Evolutionary conservation across 2,113 vertebrate genomes (phyloP).

Genomic region (Lagopus leucura): DNA sequence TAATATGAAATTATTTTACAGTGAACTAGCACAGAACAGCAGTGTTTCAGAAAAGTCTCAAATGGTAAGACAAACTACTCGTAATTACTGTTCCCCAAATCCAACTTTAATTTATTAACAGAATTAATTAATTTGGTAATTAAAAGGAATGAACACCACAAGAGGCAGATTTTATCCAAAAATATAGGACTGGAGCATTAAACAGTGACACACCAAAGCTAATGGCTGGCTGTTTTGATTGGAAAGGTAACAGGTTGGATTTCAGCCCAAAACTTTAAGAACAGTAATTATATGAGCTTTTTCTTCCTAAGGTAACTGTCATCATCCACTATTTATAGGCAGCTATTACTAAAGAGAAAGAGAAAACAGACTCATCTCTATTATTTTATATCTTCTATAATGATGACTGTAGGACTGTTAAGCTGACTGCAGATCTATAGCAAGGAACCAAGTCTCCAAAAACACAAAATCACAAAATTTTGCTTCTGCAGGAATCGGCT

Average conservation of each 20-base stretch:
- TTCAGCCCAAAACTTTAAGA: neutral
- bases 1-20: neutral
- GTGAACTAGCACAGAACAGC: neutral
- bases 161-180: neutral
- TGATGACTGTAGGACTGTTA: neutral
- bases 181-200: neutral
- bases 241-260: neutral
- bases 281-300: neutral
- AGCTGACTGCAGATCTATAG: neutral
- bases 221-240: neutral
- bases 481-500: neutral
- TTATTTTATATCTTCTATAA: neutral
- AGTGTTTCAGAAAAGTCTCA: neutral
- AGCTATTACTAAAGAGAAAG: neutral
- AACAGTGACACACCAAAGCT: neutral
- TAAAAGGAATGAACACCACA: neutral
- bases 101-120: neutral
- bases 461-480: neutral
- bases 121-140: neutral
- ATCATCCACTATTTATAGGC: neutral
- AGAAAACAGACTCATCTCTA: neutral
- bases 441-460: neutral
- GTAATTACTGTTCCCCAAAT: neutral
- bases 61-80: neutral
- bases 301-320: neutral